Evolutionary conservation across 2,797 vertebrate species (phyloP).

Genomic region (Amblyopsis hoosieri): DNA sequence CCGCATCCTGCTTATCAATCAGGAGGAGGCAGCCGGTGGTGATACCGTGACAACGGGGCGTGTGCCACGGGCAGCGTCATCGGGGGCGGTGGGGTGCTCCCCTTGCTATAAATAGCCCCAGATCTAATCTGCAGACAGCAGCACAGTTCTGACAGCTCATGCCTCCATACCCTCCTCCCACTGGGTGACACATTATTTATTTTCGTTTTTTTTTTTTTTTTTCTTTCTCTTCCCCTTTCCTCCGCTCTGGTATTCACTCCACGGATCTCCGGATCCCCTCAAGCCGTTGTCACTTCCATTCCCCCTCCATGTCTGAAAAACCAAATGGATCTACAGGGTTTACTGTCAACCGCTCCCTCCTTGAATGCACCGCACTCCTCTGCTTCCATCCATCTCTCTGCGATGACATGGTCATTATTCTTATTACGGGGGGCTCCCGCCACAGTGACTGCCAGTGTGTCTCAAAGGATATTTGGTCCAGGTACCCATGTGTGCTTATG

Average conservation of each 20-base stretch:
- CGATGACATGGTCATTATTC: slow-evolving; percentile 65
- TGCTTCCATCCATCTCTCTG: slow-evolving; percentile 55
- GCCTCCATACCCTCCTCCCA: slow-evolving; percentile 73
- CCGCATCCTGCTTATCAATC: slow-evolving; percentile 33
- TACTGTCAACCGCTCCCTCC: slow-evolving; percentile 71
- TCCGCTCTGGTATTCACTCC: slow-evolving; percentile 75
- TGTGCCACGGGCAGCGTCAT: slow-evolving; percentile 56
- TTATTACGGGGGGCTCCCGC: slow-evolving; percentile 33
- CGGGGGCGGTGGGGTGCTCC: slow-evolving; percentile 45
- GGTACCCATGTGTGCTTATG: neutral
- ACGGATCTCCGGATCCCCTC: slow-evolving; percentile 72
- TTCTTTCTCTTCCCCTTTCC: slow-evolving; percentile 44
- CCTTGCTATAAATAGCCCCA: slow-evolving; percentile 77
- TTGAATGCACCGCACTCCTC: slow-evolving; percentile 46
- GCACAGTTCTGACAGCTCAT: slow-evolving; percentile 80
- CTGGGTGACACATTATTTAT: slow-evolving; percentile 79
- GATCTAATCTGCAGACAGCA: slow-evolving; percentile 83
- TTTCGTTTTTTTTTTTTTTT: slow-evolving; percentile 53
- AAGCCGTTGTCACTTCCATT: slow-evolving; percentile 82
- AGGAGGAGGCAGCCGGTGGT: slow-evolving; percentile 55
- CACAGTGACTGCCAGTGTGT: slow-evolving; percentile 33
- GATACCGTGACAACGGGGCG: slow-evolving; percentile 38
- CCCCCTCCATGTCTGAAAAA: slow-evolving; percentile 78
- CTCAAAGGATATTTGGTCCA: slow-evolving; percentile 13
- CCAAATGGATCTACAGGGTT: slow-evolving; percentile 79